A percentile compares a stretch with the other conserved stretches of the same genome.
Conservation (phyloP, 2,888 invertebrate species). For the Atherix ibis region DNA sequence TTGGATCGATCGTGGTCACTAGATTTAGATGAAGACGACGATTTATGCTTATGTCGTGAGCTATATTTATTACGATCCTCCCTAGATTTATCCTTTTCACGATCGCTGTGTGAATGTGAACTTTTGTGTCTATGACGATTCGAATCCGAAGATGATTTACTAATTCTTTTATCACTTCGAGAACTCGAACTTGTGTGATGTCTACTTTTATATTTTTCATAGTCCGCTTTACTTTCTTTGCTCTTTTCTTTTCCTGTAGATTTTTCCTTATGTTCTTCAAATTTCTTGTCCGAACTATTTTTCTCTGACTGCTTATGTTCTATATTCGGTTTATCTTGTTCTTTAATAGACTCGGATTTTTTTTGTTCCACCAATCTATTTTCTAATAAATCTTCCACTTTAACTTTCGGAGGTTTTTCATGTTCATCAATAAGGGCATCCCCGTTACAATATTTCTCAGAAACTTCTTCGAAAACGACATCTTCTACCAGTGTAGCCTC, state of each 20-base stretch:
- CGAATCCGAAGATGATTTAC: not conserved
- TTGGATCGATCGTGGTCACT: no score
- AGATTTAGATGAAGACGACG: slow-evolving; percentile 6
- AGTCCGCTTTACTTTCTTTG: not conserved
- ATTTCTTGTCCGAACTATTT: not conserved
- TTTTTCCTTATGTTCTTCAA: not conserved
- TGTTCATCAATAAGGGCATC: slow-evolving; percentile 2
- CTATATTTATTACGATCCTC: no score
- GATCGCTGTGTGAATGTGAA: no score
- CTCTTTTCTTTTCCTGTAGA: not conserved
- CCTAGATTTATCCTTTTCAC: no score
- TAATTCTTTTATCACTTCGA: not conserved
- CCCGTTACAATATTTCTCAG: no score
- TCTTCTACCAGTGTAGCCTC: not conserved
- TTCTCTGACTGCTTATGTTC: not conserved
- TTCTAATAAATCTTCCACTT: not conserved
- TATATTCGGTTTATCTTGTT: not conserved
- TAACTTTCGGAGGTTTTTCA: not conserved
- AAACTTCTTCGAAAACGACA: no score
- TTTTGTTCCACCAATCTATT: no score
- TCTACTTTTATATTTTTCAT: not conserved
- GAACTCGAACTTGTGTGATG: not conserved
- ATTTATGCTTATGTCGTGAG: no score
- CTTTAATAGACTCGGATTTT: not conserved
- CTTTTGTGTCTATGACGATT: slow-evolving; percentile 2